Conservation (phyloP, 2,888 invertebrate genomes). For the Andrena praecox region DNA sequence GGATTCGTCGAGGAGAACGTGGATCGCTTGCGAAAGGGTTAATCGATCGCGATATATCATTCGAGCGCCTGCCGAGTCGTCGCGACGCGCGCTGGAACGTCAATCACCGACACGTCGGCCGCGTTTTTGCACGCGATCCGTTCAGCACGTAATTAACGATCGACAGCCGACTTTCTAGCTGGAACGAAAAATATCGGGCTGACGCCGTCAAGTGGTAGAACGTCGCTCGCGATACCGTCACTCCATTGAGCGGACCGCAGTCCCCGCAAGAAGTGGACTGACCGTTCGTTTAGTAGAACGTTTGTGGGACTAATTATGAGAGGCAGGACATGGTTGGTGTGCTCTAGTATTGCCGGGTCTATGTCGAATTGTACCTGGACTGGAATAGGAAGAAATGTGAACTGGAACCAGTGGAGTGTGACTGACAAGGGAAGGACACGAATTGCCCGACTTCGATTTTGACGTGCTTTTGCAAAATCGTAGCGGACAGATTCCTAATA, state of each 20-base stretch:
- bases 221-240: background rate
- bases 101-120: conserved; percentile 48
- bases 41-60: conserved; percentile 61
- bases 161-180: background rate
- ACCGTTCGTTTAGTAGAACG: background rate
- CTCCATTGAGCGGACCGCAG: background rate
- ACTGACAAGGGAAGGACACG: too few species aligned
- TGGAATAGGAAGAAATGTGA: too few species aligned
- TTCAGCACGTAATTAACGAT: conserved; percentile 48
- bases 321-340: too few species aligned
- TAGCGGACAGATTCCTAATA: too few species aligned
- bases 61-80: conserved; percentile 29
- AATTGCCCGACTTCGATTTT: too few species aligned
- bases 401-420: too few species aligned
- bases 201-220: conserved; percentile 14
- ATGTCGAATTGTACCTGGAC: too few species aligned
- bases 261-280: background rate
- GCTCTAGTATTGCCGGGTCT: too few species aligned
- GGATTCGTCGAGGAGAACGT: conserved; percentile 48
- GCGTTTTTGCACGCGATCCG: conserved; percentile 21
- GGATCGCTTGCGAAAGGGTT: conserved; percentile 57
- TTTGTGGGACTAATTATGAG: background rate
- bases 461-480: too few species aligned
- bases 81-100: conserved; percentile 20
- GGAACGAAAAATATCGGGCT: conserved; percentile 20